These are phyloP conservation scores for Apomyelois bistriatella DNA, from an alignment of 2,888 invertebrate genomes.

Conservation along the genomic window DNA sequence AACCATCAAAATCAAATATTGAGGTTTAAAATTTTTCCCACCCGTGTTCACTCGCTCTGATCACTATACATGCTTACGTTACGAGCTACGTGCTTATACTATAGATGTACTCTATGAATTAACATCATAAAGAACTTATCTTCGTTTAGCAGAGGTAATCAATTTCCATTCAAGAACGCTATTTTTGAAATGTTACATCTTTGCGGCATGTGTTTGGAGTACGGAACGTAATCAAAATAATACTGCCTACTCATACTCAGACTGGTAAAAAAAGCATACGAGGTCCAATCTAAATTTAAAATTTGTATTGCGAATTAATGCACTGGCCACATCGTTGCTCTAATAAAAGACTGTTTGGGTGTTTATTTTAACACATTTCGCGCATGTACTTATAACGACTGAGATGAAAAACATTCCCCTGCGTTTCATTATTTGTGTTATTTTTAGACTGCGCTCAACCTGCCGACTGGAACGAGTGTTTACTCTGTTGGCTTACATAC, in stretches of 20 bases:
- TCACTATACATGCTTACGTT: too few species aligned
- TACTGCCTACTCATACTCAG: conserved; percentile 10
- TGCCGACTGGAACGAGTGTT: conserved; percentile 68
- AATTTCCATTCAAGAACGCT: neutral
- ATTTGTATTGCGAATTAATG: conserved; percentile 65
- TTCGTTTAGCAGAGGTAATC: too few species aligned
- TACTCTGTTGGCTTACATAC: conserved; percentile 65
- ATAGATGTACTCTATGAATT: too few species aligned
- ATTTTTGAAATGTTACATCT: conserved; percentile 10
- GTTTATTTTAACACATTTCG: conserved; percentile 79
- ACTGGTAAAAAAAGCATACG: conserved; percentile 59
- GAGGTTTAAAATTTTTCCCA: too few species aligned
- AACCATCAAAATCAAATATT: too few species aligned
- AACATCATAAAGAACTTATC: neutral
- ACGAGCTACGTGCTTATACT: too few species aligned
- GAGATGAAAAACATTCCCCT: conserved; percentile 79
- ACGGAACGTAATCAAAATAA: conserved; percentile 26
- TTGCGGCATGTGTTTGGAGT: conserved; percentile 18
- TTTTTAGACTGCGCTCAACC: conserved; percentile 75
- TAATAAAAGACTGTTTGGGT: conserved; percentile 74
- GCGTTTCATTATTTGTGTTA: conserved; percentile 76
- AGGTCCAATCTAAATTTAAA: conserved; percentile 57
- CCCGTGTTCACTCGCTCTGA: too few species aligned
- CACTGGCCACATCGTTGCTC: conserved; percentile 69
- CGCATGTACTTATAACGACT: conserved; percentile 65